Base-by-base conservation (phyloP, 2,797 vertebrate species). In the Cetoscarus ocellatus region DNA sequence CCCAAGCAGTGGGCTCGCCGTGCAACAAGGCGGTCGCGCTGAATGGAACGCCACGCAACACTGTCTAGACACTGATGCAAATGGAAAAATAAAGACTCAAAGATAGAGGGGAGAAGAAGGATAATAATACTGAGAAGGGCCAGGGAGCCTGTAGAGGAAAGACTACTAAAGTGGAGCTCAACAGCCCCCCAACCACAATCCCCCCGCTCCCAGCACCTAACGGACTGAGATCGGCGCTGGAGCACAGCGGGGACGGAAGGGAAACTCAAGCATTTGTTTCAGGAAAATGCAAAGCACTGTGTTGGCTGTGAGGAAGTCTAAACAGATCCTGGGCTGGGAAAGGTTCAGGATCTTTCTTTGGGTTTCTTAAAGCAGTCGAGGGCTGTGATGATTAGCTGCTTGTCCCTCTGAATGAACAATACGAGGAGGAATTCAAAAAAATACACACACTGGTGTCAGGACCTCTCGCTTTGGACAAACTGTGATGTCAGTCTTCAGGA, bases 1-100 rank as follows among this genome's bases (percentile, higher is more conserved):
- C 91, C 40, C 96, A 95, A 84, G 94, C 95, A 48, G 87, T 93
- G 56, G 95, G 93, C 82, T 91, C 95, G 10, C 96, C 97, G 45
- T 96, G 94, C 89, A 83, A 84, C 93, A 99, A 99, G 94, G 94
- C 96, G 1, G 94, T 98, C 55, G 93, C 98, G 71, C 95, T 98
- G 87, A 99, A 99, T 40, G 98, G 98, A 86, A 98, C 96, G 5
- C 97, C 98, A 0, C 94, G 96, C 86, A 98, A 93, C 61, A 96
- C 96, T 35, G 94, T 99, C 91, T 99, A 98, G 90, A 86, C 80
- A 60, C 81, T 76, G 62, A 83, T 59, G 53, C 68, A 53, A 71
- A 59, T 69, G 17, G 53, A 56, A 63, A 71, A 56, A 61, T 69
- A 67, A 68, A 75, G 63, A 72, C 14, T 9, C 51, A 82, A 83